Percentiles rank a stretch among this genome's conserved stretches.
Conservation (phyloP, 2,113 vertebrate species). For the Sorex araneus region DNA sequence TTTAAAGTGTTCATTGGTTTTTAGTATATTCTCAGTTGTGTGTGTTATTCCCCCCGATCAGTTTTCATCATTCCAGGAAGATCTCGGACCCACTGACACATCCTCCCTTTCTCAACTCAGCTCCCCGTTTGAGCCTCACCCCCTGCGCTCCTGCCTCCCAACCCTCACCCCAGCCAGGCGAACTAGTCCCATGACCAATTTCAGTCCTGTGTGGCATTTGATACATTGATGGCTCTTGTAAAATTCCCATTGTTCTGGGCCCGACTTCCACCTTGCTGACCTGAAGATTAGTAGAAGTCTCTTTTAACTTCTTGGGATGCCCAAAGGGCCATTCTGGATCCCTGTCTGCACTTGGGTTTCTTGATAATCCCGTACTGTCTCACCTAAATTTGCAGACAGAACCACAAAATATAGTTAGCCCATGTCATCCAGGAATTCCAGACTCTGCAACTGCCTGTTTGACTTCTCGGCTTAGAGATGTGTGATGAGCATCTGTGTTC, state of each 20-base stretch:
- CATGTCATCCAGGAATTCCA: background rate
- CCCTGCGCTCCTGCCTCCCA: too few relatives aligned
- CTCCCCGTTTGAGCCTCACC: background rate
- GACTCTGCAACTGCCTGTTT: background rate
- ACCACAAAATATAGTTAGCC: background rate
- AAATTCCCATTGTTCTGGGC: background rate
- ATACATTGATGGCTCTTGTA: background rate
- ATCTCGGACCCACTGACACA: background rate
- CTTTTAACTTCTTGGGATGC: background rate
- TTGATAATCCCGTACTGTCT: background rate
- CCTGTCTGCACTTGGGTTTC: background rate
- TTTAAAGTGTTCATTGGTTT: background rate
- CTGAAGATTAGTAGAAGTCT: background rate
- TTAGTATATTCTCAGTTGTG: background rate
- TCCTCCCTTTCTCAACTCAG: background rate
- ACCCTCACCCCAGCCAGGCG: too few relatives aligned
- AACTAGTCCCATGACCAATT: background rate
- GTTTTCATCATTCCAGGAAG: background rate
- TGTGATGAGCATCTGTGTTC: background rate
- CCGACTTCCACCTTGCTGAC: too few relatives aligned
- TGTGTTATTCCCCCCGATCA: background rate
- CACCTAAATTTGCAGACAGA: background rate
- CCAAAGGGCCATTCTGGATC: background rate
- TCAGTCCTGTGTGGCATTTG: background rate
- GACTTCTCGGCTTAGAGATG: background rate